Evolutionary conservation across 2,888 invertebrate species (phyloP).

Genomic region (Drosophila paucipuncta): DNA sequence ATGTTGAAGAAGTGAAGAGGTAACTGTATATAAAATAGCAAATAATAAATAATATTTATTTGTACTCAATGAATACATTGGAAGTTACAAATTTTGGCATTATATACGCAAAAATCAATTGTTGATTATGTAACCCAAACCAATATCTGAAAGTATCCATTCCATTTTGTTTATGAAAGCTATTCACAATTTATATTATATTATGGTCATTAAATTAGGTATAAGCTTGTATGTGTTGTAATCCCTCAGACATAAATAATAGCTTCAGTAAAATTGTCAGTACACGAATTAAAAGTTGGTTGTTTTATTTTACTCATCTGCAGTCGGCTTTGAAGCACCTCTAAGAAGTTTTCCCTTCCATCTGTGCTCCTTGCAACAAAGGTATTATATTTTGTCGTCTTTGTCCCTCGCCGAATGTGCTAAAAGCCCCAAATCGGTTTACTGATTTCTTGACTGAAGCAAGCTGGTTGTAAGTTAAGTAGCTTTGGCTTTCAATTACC

Average conservation of each 20-base stretch:
- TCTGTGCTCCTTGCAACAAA: background rate
- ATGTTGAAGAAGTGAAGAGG: rapidly evolving
- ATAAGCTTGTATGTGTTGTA: background rate
- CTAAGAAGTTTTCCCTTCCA: background rate
- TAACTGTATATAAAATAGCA: background rate
- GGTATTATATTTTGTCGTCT: background rate
- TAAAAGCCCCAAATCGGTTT: slow-evolving; percentile 49
- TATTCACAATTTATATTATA: background rate
- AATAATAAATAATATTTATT: background rate
- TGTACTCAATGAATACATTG: background rate
- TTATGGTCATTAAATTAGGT: background rate
- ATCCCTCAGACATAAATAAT: background rate
- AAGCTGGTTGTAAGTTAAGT: slow-evolving; percentile 41
- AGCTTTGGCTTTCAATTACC: slow-evolving; percentile 76
- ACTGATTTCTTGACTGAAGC: slow-evolving; percentile 37
- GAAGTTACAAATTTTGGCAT: background rate
- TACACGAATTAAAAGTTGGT: background rate
- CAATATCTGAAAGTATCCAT: background rate
- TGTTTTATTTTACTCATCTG: background rate
- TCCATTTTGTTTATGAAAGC: background rate
- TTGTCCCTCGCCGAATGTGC: slow-evolving; percentile 1
- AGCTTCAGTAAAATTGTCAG: background rate
- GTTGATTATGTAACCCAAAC: background rate
- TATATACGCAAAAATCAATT: background rate
- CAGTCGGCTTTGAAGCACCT: background rate